These are phyloP conservation scores for Drosophila ogumai DNA, from an alignment of 1,140 invertebrate genomes.

Conservation along the genomic window DNA sequence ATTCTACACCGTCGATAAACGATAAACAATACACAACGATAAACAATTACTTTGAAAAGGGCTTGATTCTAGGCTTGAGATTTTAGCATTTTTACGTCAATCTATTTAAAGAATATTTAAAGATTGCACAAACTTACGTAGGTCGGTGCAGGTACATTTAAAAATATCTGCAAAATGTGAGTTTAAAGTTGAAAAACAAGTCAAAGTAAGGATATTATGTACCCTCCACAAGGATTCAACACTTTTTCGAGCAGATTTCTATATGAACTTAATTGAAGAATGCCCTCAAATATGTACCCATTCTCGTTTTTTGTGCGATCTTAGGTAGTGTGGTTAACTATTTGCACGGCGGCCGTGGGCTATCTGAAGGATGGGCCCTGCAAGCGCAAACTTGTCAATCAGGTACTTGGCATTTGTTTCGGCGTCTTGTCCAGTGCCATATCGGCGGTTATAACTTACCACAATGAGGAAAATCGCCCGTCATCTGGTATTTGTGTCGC, in stretches of 20 bases:
- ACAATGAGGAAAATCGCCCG: slow-evolving; percentile 93
- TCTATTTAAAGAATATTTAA: slow-evolving; percentile 19
- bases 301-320: slow-evolving; percentile 77
- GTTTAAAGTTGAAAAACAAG: background rate
- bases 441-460: slow-evolving; percentile 95
- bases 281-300: slow-evolving; percentile 17
- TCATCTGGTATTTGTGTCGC: slow-evolving; percentile 97
- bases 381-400: slow-evolving; percentile 92
- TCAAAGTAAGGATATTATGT: background rate
- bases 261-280: slow-evolving; percentile 7
- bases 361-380: slow-evolving; percentile 91
- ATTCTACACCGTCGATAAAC: background rate
- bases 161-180: slow-evolving; percentile 6
- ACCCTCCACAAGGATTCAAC: background rate
- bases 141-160: background rate
- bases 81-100: slow-evolving; percentile 2
- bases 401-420: slow-evolving; percentile 94
- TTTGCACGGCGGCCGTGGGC: slow-evolving; percentile 93
- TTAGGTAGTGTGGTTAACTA: slow-evolving; percentile 93
- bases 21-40: background rate
- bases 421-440: slow-evolving; percentile 94
- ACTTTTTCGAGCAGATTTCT: background rate
- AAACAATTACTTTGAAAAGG: background rate
- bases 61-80: background rate
- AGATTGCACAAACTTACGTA: background rate